Conservation (phyloP, 2,888 invertebrate genomes). For the Synergus itoensis region DNA sequence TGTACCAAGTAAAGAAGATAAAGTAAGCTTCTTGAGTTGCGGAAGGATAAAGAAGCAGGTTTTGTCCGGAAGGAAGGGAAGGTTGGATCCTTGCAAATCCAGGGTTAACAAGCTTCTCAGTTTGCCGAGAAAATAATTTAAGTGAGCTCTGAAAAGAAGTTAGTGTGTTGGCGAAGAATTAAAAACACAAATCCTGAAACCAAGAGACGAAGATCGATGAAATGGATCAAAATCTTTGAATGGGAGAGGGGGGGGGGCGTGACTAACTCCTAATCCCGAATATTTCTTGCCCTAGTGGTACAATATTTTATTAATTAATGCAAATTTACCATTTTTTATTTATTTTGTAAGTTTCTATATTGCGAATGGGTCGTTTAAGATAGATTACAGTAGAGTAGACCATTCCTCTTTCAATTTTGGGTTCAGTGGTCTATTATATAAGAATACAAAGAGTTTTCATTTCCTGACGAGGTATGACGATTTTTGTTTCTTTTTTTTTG, state of each 20-base stretch:
- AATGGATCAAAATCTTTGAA: not conserved
- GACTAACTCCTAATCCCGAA: too few relatives aligned
- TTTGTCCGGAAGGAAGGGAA: constrained; percentile 6
- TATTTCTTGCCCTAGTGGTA: too few relatives aligned
- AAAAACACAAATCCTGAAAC: not conserved
- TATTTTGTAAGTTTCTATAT: too few relatives aligned
- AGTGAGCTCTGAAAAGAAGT: constrained; percentile 10
- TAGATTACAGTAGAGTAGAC: not conserved
- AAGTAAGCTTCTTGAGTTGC: not conserved
- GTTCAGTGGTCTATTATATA: not conserved
- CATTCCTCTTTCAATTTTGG: not conserved
- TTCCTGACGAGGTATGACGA: constrained; percentile 17
- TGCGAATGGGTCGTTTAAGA: too few relatives aligned
- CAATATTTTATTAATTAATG: too few relatives aligned
- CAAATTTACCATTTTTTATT: too few relatives aligned
- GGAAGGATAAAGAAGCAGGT: constrained; percentile 7
- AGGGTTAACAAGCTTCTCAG: constrained; percentile 28
- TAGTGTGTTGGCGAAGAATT: not conserved
- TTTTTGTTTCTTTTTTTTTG: constrained; percentile 48
- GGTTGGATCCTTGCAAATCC: constrained; percentile 26
- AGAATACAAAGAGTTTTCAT: not conserved
- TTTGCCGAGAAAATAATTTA: constrained; percentile 41
- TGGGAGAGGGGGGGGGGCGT: not conserved
- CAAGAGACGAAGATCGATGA: not conserved
- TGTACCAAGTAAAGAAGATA: not conserved